Evolutionary conservation across 92 coral and sea anemone genomes (phyloP), one percentile per base, ranked within the genome.

Genomic region (Parazoanthus darwini): DNA sequence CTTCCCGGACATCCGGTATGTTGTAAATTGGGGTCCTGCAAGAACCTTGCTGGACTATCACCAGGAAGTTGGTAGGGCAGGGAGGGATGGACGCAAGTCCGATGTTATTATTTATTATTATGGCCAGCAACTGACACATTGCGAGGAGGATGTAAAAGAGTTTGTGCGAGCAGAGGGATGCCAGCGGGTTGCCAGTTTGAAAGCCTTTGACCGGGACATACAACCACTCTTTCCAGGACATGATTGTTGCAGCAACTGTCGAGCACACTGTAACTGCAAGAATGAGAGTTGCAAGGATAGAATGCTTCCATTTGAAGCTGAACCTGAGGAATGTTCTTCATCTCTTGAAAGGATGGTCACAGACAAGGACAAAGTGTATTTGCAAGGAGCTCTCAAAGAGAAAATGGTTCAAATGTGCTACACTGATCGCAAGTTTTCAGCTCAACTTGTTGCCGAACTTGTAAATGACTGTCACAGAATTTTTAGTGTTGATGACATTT

Each of bases 121-220:
- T 72, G 88, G 88, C 20, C 88, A 85, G 38, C 88, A 85, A 72
- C 56, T 85, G n/a, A 43, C 39, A 22, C 88, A 71, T 3, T 85
- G 88, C 33, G 71, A 85, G 18, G 67, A 39, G 22, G 66, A 72
- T 71, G 88, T 85, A 1, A 73, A 39, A 70, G 33, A 73, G 2
- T 85, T 85, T 74, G 81, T 71, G 2, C 58, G 56, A 20, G 43
- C 88, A 18, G n/a, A 43, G 29, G 51, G 35, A 5, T 85, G 88
- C 77, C 77, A 25, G 14, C 13, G 87, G 13, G 77, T 83, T 8
- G 46, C 87, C 13, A 37, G 76, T 56, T 25, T 63, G 13, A 48
- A n/a, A 56, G 59, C 87, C 11, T 39, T 83, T 68, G 87, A 83
- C 42, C 23, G 11, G 1, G 14, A 63, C 10, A 13, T 83, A 8